Evolutionary conservation across 37 sponge, comb jelly and placozoan species (phyloP), one percentile per base, ranked within the genome.

Genomic region (Dysidea cf. avara): DNA sequence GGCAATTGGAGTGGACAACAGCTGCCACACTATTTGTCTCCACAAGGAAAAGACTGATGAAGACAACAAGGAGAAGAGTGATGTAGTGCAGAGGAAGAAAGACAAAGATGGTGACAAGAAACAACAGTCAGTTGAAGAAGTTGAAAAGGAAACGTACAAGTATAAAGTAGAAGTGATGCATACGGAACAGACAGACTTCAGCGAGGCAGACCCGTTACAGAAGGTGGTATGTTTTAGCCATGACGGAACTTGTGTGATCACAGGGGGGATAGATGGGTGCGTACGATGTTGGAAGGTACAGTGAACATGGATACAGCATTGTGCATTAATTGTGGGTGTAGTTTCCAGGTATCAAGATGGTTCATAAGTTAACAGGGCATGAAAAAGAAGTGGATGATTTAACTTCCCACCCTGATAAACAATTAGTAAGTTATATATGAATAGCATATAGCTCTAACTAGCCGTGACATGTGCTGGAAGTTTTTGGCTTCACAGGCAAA

Each of bases 261-360:
- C 90, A 37, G 90, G 90, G 1, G 86, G 91, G 37, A 57, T 29
- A 20, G 86, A 85, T 49, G 79, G 86, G 26, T 47, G 72, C 7
- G 62, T 90, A 16, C 70, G 91, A 38, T 74, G 85, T 58, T 90
- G 82, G 85, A 70, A 84, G 77, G 90, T 89, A 63, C 58, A 72
- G 47, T 36, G 22, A 36, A 26, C 32, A 13, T 29, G 1, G 13
- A 7, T 20, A 57, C 56, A 5, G 25, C 56, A 3, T 57, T 57
- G 26, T 13, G 30, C 16, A 29, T 57, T 26, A 26, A 57, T 72
- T 57, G 7, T 61, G n/a, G n/a, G 3, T 51, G 30, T 52, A 84
- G 85, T 78, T 59, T 39, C 79, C 85, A 7, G 21, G 12, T 2
- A 48, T 84, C 20, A 55, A 69, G 7, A 53, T 65, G 36, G 32